Conservation (phyloP, 2,888 invertebrate species). For the Palloptera scutellata region DNA sequence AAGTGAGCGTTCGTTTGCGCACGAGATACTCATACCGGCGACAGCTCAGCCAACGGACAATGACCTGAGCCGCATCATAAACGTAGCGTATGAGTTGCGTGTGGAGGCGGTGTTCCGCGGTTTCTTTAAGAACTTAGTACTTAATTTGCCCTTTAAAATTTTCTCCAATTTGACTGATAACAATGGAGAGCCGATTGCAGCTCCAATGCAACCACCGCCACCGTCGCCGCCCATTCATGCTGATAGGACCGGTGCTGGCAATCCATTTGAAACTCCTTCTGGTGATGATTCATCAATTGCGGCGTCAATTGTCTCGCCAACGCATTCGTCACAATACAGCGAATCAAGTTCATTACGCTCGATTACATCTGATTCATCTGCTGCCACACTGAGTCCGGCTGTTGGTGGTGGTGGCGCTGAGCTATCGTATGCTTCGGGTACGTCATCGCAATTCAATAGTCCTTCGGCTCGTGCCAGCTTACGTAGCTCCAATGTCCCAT, state of each 20-base stretch:
- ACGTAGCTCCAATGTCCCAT: conserved; percentile 54
- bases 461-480: conserved; percentile 53
- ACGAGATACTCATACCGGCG: conserved; percentile 59
- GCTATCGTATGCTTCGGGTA: conserved; percentile 48
- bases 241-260: conserved; percentile 39
- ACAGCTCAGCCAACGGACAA: conserved; percentile 59
- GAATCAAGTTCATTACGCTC: conserved; percentile 60
- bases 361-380: conserved; percentile 59
- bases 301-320: conserved; percentile 57
- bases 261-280: conserved; percentile 52
- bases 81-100: conserved; percentile 58
- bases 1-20: conserved; percentile 61
- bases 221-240: conserved; percentile 38
- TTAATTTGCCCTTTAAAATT: conserved; percentile 57
- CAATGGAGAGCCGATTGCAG: conserved; percentile 31
- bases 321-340: conserved; percentile 58
- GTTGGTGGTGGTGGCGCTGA: conserved; percentile 37
- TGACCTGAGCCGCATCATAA: conserved; percentile 54
- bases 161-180: conserved; percentile 49
- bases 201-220: conserved; percentile 35
- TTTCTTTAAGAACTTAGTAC: conserved; percentile 60
- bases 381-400: conserved; percentile 59
- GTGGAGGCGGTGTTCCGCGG: conserved; percentile 62
- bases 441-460: conserved; percentile 54
- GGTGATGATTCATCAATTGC: conserved; percentile 33